A percentile compares a stretch with the other conserved stretches of the same genome.
These are phyloP conservation scores for Acleris cristana DNA, from an alignment of 2,888 invertebrate genomes.

Conservation along the genomic window DNA sequence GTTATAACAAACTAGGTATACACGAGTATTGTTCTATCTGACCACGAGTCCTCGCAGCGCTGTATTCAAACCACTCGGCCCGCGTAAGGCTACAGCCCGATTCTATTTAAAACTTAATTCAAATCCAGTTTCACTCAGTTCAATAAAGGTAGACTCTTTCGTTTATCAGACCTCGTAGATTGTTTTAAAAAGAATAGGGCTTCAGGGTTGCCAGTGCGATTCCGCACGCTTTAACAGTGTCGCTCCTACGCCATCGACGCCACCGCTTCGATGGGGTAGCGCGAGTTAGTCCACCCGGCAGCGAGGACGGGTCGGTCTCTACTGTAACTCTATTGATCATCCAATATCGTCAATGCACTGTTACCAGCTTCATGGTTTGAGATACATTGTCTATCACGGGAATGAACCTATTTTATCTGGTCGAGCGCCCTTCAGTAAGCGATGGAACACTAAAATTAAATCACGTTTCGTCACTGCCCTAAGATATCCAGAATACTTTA, in stretches of 20 bases:
- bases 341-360: constrained; percentile 64
- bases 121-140: neutral
- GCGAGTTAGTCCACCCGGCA: constrained; percentile 36
- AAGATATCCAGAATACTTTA: constrained; percentile 42
- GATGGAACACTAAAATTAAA: constrained; percentile 31
- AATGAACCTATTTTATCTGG: constrained; percentile 38
- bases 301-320: constrained; percentile 60
- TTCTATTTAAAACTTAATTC: constrained; percentile 19
- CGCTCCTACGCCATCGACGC: constrained; percentile 13
- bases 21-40: neutral
- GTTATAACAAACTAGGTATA: neutral
- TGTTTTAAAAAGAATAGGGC: constrained; percentile 24
- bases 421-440: constrained; percentile 60
- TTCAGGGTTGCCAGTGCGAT: constrained; percentile 17
- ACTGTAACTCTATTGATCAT: constrained; percentile 48
- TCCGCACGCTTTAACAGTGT: constrained; percentile 1
- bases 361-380: constrained; percentile 47
- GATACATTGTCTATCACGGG: constrained; percentile 29
- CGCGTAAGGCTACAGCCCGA: constrained; percentile 18
- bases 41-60: constrained; percentile 22
- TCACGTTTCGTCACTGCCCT: constrained; percentile 18
- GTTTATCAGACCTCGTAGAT: too few species aligned
- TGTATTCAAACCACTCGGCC: neutral
- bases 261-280: constrained; percentile 39
- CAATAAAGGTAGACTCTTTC: too few species aligned